Percentiles rank a stretch among this genome's conserved stretches.
These are phyloP conservation scores for Globodera rostochiensis DNA, from an alignment of 1,140 invertebrate species.

Conservation along the genomic window DNA sequence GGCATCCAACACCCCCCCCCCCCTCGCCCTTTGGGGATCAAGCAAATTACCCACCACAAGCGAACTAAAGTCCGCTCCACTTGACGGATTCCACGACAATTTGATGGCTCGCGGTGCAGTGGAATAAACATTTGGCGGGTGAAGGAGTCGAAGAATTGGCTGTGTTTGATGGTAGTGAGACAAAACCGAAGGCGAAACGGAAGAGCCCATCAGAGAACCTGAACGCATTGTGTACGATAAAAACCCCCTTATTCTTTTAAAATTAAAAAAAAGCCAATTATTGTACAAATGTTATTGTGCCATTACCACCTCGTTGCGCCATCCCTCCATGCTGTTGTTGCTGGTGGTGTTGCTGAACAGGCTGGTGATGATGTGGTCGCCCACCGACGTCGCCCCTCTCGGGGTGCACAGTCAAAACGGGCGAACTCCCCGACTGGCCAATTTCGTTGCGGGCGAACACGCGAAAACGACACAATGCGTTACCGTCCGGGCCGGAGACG, in stretches of 20 bases:
- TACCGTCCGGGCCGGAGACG: constrained; percentile 46
- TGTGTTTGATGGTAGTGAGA: constrained; percentile 13
- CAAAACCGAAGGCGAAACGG: constrained; percentile 5
- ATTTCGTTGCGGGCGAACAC: constrained; percentile 53
- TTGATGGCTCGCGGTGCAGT: constrained; percentile 43
- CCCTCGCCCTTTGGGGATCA: too few relatives aligned
- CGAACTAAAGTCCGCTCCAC: constrained; percentile 28
- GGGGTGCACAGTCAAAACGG: constrained; percentile 28
- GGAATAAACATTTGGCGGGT: constrained; percentile 46
- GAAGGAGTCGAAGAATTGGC: constrained; percentile 14
- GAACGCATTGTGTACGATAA: background rate
- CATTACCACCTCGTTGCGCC: background rate
- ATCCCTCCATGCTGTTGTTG: constrained; percentile 6
- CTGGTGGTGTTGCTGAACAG: constrained; percentile 17
- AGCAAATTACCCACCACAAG: constrained; percentile 27
- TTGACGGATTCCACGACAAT: constrained; percentile 41
- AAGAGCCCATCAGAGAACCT: background rate
- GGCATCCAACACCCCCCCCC: too few relatives aligned
- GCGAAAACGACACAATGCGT: constrained; percentile 50
- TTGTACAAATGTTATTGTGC: background rate
- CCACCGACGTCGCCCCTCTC: constrained; percentile 13
- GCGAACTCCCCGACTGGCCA: constrained; percentile 46
- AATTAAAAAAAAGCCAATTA: background rate
- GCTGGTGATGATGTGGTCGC: constrained; percentile 3
- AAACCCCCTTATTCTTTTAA: background rate